These are phyloP conservation scores for Panthera leo DNA, from an alignment of 2,113 vertebrate species.

Conservation along the genomic window DNA sequence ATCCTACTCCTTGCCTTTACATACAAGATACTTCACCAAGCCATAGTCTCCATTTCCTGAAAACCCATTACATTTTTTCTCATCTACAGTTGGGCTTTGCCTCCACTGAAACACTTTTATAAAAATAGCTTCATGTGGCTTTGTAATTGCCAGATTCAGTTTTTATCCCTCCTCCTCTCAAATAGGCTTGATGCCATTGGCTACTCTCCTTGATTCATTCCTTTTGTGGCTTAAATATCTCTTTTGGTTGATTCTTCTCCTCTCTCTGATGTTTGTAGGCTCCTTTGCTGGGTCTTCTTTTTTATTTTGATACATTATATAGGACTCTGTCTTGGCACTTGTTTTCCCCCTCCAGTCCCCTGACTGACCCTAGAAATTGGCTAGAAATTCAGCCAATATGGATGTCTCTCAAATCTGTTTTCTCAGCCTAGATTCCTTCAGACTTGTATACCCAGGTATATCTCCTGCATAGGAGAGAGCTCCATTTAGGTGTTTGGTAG, in stretches of 20 bases:
- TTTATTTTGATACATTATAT: not conserved
- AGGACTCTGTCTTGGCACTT: not conserved
- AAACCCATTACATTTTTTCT: not conserved
- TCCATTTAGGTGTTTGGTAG: not conserved
- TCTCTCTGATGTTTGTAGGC: not conserved
- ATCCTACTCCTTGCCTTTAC: not conserved
- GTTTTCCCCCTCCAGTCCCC: fast-evolving
- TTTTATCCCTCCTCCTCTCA: not conserved
- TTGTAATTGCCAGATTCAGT: not conserved
- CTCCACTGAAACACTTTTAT: not conserved
- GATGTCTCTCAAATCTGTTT: not conserved
- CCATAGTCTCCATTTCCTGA: not conserved
- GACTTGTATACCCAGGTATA: not conserved
- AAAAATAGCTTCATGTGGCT: not conserved
- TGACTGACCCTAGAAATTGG: not conserved
- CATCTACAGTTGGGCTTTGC: not conserved
- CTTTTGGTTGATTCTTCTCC: not conserved
- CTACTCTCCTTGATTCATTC: not conserved
- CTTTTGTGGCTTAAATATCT: not conserved
- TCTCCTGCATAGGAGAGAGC: not conserved
- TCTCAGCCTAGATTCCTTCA: not conserved
- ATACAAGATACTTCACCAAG: not conserved
- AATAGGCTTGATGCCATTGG: not conserved
- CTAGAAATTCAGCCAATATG: not conserved
- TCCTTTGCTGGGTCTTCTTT: not conserved